Percentiles rank a stretch among this genome's conserved stretches.
phyloP scores from a whole-genome alignment of 2,113 vertebrate species.

The Martes martes region DNA sequence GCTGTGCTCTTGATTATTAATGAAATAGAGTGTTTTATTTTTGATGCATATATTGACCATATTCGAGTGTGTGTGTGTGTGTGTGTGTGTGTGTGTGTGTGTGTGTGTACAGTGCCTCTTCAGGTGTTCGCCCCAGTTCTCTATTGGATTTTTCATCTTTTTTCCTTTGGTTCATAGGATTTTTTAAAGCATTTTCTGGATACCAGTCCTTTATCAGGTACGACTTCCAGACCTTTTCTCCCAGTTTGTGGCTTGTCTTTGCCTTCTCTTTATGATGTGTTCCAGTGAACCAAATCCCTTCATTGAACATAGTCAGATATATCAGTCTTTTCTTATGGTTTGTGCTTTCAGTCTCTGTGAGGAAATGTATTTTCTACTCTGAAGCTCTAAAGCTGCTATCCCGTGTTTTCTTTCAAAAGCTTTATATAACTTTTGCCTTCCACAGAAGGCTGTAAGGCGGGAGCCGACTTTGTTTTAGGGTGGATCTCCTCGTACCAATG shows the following conservation, averaged over 20 bases:
- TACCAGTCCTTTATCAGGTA: not conserved
- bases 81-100: too few relatives aligned
- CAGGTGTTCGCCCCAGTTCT: not conserved
- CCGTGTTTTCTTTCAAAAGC: not conserved
- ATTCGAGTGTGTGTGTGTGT: not conserved
- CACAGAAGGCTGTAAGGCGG: not conserved
- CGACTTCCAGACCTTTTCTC: not conserved
- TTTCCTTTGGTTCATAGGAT: not conserved
- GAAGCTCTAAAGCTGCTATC: not conserved
- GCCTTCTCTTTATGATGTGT: not conserved
- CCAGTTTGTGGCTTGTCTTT: not conserved
- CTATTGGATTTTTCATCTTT: not conserved
- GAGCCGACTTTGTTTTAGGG: not conserved
- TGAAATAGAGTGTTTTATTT: not conserved
- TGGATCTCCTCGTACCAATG: not conserved
- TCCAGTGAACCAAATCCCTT: not conserved
- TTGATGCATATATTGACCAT: not conserved
- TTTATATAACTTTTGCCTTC: not conserved
- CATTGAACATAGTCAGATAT: not conserved
- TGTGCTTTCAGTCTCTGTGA: not conserved
- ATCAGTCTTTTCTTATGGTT: not conserved
- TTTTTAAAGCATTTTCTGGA: not conserved
- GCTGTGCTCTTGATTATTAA: not conserved
- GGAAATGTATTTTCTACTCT: not conserved
- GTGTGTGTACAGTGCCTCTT: not conserved